Conservation (phyloP, 2,888 invertebrate genomes). For the Ariolimax columbianus region DNA sequence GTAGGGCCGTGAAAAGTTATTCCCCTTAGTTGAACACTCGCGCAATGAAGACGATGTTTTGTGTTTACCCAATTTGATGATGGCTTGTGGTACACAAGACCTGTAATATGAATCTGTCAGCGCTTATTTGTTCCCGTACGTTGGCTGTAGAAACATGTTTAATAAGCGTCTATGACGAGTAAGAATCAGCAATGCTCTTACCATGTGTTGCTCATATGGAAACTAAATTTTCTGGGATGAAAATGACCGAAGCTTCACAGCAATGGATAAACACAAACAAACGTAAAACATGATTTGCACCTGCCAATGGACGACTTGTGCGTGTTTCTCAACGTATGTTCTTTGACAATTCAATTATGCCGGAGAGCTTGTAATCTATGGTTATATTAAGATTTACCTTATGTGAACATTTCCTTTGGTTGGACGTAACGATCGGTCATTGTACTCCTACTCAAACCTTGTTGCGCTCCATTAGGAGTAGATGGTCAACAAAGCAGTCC, state of each 20-base stretch:
- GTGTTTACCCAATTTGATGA: constrained; percentile 39
- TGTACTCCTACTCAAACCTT: no score
- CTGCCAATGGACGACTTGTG: constrained; percentile 1
- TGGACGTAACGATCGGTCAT: no score
- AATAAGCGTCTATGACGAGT: neutral
- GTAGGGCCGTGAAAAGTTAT: constrained; percentile 37
- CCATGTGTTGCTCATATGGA: constrained; percentile 15
- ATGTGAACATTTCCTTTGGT: no score
- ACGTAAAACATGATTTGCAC: constrained; percentile 23
- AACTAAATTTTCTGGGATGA: constrained; percentile 24
- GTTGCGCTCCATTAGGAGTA: no score
- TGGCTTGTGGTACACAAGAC: constrained; percentile 26
- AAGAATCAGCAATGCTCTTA: neutral
- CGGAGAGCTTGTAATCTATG: neutral
- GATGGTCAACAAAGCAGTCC: no score
- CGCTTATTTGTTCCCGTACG: constrained; percentile 24
- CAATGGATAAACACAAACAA: constrained; percentile 37
- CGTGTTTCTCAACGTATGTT: neutral
- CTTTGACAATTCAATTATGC: neutral
- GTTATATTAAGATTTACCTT: no score
- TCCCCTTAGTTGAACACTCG: constrained; percentile 24
- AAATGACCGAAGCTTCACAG: constrained; percentile 15
- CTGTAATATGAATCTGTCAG: constrained; percentile 29
- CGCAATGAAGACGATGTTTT: constrained; percentile 34
- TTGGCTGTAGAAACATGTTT: constrained; percentile 3